Evolutionary conservation across 2,113 vertebrate genomes (phyloP).

Genomic region (Diadophis punctatus): DNA sequence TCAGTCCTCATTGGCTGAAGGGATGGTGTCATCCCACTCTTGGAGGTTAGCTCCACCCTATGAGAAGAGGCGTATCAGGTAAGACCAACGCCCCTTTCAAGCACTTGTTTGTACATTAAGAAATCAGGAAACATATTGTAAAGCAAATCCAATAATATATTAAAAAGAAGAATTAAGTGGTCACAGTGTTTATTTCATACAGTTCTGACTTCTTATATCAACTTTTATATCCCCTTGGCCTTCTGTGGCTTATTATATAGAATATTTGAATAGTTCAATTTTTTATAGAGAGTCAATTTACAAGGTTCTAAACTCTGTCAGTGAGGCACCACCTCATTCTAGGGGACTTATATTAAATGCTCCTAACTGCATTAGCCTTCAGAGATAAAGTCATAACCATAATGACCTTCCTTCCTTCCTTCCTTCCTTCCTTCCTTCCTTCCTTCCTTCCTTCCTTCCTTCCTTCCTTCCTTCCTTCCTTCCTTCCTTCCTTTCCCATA

Average conservation of each 20-base stretch:
- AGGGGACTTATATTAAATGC: neutral
- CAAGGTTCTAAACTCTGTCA: neutral
- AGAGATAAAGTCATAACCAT: neutral
- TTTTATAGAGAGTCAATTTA: constrained; percentile 26
- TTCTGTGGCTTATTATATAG: constrained; percentile 6
- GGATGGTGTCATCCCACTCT: too few relatives aligned
- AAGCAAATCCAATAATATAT: constrained; percentile 38
- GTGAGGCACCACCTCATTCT: neutral
- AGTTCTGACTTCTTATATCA: neutral
- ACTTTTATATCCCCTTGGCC: neutral
- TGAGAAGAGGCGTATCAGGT: too few relatives aligned
- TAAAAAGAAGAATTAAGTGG: constrained; percentile 32
- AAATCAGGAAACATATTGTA: constrained; percentile 22
- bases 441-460: too few relatives aligned
- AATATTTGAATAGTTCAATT: neutral
- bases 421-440: too few relatives aligned
- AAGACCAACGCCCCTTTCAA: too few relatives aligned
- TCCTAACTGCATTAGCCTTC: neutral
- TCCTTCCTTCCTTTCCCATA: neutral
- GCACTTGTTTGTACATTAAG: constrained; percentile 17
- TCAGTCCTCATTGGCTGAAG: too few relatives aligned
- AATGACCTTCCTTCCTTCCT: neutral
- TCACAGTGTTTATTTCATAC: neutral
- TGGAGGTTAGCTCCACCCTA: too few relatives aligned
- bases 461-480: too few relatives aligned